Conservation (phyloP, 2,888 invertebrate species). For the Heliconius sara region DNA sequence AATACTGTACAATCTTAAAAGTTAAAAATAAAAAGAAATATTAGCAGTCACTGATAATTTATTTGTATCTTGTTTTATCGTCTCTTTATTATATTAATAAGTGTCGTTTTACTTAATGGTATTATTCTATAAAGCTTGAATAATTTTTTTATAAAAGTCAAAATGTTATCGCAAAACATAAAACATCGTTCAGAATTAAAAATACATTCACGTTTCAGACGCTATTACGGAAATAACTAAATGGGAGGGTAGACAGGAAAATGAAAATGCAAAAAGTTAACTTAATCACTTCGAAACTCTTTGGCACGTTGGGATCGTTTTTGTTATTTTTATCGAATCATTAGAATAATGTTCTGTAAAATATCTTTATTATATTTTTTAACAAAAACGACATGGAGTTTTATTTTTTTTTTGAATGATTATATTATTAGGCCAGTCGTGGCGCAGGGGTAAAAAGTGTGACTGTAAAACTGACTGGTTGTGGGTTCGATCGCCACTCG, state of each 20-base stretch:
- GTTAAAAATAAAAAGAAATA: too few relatives aligned
- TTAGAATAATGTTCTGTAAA: conserved; percentile 9
- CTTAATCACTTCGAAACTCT: conserved; percentile 34
- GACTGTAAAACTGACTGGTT: too few relatives aligned
- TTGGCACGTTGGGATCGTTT: conserved; percentile 28
- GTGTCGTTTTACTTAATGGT: too few relatives aligned
- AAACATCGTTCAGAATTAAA: conserved; percentile 21
- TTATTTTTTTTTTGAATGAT: too few relatives aligned
- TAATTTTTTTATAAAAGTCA: neutral
- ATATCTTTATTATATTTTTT: neutral
- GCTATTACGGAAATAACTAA: conserved; percentile 35
- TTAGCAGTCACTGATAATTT: too few relatives aligned
- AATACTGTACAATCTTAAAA: too few relatives aligned
- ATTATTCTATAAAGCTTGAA: neutral
- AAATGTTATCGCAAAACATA: conserved; percentile 23
- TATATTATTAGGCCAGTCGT: too few relatives aligned
- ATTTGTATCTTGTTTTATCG: too few relatives aligned
- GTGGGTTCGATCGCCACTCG: too few relatives aligned
- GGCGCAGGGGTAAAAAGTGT: too few relatives aligned
- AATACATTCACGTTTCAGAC: conserved; percentile 30
- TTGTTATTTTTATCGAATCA: conserved; percentile 26
- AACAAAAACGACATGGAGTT: neutral
- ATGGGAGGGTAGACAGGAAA: conserved; percentile 32
- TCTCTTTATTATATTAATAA: too few relatives aligned
- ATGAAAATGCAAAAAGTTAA: conserved; percentile 40